phyloP scores from a whole-genome alignment of 2,113 vertebrate species.

The Pollachius pollachius region DNA sequence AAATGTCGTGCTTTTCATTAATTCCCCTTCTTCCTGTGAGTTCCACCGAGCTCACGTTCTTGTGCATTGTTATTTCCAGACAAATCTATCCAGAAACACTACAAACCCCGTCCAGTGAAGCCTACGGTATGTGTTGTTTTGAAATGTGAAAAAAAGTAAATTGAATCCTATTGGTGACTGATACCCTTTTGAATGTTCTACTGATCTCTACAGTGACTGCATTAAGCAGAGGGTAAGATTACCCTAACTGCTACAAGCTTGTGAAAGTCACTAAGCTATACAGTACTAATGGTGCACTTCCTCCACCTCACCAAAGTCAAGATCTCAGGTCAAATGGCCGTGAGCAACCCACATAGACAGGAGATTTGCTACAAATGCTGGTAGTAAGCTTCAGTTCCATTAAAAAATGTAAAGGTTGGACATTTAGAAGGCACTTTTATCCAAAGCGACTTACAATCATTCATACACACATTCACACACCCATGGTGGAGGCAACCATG shows the following conservation, averaged over 20 bases:
- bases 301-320: constrained; percentile 11
- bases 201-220: too few relatives aligned
- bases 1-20: constrained; percentile 28
- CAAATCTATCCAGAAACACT: constrained; percentile 47
- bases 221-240: too few relatives aligned
- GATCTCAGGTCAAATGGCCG: constrained; percentile 18
- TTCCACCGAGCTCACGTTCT: constrained; percentile 15
- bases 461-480: too few relatives aligned
- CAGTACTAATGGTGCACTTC: constrained; percentile 11
- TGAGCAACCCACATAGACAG: constrained; percentile 30
- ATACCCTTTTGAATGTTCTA: too few relatives aligned
- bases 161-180: background rate
- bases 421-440: too few relatives aligned
- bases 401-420: too few relatives aligned
- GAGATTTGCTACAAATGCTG: constrained; percentile 17
- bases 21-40: constrained; percentile 1
- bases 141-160: background rate
- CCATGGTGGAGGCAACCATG: too few relatives aligned
- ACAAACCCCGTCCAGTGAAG: constrained; percentile 34
- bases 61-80: constrained; percentile 53
- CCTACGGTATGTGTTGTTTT: constrained; percentile 51
- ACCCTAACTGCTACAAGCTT: too few relatives aligned
- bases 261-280: too few relatives aligned
- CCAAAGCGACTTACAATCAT: too few relatives aligned
- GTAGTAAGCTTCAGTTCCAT: constrained; percentile 24